Conservation (phyloP, 2,888 invertebrate species). For the Diabrotica balteata region DNA sequence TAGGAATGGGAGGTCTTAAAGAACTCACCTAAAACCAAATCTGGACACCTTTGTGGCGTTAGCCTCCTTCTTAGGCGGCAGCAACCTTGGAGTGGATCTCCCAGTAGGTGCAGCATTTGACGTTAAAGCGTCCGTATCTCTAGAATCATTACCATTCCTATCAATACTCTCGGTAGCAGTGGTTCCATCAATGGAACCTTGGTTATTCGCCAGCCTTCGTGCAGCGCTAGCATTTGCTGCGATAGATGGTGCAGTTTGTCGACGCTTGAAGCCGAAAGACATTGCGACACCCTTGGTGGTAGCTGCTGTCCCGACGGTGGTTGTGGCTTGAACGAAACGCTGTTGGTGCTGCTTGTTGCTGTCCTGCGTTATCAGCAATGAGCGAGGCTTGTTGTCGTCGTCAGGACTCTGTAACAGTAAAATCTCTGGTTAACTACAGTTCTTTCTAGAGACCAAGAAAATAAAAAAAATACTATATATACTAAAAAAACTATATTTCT, state of each 20-base stretch:
- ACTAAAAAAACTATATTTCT: too few relatives aligned
- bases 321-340: conserved; percentile 8
- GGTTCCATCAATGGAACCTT: conserved; percentile 56
- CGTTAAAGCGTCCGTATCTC: conserved; percentile 50
- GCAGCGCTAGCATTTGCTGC: conserved; percentile 52
- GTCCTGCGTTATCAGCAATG: conserved; percentile 22
- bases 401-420: conserved; percentile 44
- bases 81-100: conserved; percentile 70
- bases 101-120: conserved; percentile 63
- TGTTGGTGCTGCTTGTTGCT: conserved; percentile 53
- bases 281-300: conserved; percentile 77
- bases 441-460: too few relatives aligned
- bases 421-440: too few relatives aligned
- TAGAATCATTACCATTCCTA: conserved; percentile 54
- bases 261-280: conserved; percentile 83
- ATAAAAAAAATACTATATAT: too few relatives aligned
- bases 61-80: conserved; percentile 73
- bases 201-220: conserved; percentile 57
- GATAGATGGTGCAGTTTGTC: conserved; percentile 62
- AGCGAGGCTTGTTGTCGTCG: conserved; percentile 39
- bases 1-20: neutral
- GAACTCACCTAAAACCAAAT: conserved; percentile 75
- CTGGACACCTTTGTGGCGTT: conserved; percentile 72
- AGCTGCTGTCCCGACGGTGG: neutral
- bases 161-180: conserved; percentile 57